Base-by-base conservation (phyloP, 2,888 invertebrate species). In the Campoplex capitator region DNA sequence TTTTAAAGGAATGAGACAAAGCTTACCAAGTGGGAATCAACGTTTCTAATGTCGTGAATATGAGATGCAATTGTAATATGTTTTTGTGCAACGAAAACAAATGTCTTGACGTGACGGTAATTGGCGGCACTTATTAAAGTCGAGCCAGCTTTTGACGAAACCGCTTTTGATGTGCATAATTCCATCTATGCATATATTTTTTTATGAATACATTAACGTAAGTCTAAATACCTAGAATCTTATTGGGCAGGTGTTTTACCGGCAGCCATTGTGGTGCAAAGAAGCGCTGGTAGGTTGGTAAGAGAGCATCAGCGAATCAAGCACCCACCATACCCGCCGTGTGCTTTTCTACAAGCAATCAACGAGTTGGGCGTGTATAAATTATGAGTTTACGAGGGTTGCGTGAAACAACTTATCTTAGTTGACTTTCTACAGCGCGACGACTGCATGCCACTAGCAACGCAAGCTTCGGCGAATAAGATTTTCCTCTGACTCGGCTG, bases 231-330 rank as follows among this genome's bases (percentile, higher is more conserved):
- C 51, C 6, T 32, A 28, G 18, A 71, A 51, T 45, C 18, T 68
- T 71, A 48, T 74, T 45, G n/a, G n/a, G 70, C 51, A 32, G 58
- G 62, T 73, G 62, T 65, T 80, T 80, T 85, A 67, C 82, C 89
- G 88, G 91, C 89, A 89, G 90, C 89, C 90, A 91, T 91, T 91
- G 90, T 90, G 88, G 86, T 86, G 65, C 71, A 16, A 45, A 71
- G 16, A 67, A 51, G 65, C 54, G 51, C 38, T 2, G 8, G 54
- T 13, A 62, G 51, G 51, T 74, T 74, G 73, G 85, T 70, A 51
- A 58, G 71, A 67, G 75, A 79, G 82, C 85, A 83, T 85, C 86
- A 84, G 88, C 74, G 78, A 85, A 91, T 91, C 90, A 90, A 91
- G 42, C 73, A 56, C 68, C 71, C 38, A 56, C 68, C 70, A 23